Conservation (phyloP, 2,797 vertebrate species). For the Scomberomorus guttatus region DNA sequence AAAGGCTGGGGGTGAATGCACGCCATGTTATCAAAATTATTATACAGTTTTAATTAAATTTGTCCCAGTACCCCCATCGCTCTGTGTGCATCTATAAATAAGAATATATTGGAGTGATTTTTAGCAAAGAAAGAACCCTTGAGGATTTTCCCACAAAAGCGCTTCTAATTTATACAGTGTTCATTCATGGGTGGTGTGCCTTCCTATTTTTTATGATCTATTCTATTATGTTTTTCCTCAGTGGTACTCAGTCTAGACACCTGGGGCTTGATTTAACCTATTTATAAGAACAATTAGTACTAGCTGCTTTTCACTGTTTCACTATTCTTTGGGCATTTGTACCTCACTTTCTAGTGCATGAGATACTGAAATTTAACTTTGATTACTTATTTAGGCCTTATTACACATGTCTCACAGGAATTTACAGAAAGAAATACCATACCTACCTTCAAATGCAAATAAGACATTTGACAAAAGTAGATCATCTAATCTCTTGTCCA, state of each 20-base stretch:
- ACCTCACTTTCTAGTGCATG: background rate
- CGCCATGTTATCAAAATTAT: slow-evolving; percentile 14
- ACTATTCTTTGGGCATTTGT: background rate
- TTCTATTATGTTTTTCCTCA: slow-evolving; percentile 33
- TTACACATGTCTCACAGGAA: background rate
- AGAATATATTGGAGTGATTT: background rate
- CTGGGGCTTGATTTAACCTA: slow-evolving; percentile 38
- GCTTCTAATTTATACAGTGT: slow-evolving; percentile 38
- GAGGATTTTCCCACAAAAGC: slow-evolving; percentile 31
- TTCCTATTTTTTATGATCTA: slow-evolving; percentile 20
- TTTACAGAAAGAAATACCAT: background rate
- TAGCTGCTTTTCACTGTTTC: slow-evolving; percentile 20
- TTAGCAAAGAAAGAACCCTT: slow-evolving; percentile 8
- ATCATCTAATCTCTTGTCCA: background rate
- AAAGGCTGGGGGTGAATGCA: background rate
- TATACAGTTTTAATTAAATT: slow-evolving; percentile 12
- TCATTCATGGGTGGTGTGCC: slow-evolving; percentile 17
- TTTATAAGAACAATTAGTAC: slow-evolving; percentile 52
- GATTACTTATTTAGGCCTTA: slow-evolving; percentile 3
- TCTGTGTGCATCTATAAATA: slow-evolving; percentile 25
- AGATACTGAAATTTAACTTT: background rate
- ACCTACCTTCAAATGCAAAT: background rate
- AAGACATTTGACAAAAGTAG: background rate
- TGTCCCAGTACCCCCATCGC: background rate
- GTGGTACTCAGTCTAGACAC: slow-evolving; percentile 5